A percentile compares a stretch with the other conserved stretches of the same genome.
Conservation (phyloP, 1,140 invertebrate species). For the Melitaea cinxia region DNA sequence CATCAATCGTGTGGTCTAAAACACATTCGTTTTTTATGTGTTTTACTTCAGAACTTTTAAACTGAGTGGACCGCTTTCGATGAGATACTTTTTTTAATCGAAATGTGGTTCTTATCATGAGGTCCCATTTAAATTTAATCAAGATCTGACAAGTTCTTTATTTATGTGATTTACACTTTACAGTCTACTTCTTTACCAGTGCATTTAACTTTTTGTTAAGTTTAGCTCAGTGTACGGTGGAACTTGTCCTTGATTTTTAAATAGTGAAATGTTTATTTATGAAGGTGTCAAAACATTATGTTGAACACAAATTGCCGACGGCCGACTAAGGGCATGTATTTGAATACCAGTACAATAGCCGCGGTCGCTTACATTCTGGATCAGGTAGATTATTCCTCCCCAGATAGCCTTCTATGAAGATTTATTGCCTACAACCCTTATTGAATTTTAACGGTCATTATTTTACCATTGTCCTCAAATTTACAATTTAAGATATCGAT, state of each 20-base stretch:
- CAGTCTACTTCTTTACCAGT: no score
- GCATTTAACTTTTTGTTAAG: not conserved
- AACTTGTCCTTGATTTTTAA: conserved; percentile 45
- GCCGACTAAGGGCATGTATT: conserved; percentile 64
- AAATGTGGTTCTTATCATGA: no score
- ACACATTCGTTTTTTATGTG: no score
- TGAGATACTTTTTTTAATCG: no score
- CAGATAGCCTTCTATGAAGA: conserved; percentile 75
- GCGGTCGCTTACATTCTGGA: conserved; percentile 49
- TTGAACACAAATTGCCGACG: conserved; percentile 63
- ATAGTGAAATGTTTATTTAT: conserved; percentile 68
- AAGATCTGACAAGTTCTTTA: no score
- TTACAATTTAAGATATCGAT: conserved; percentile 44
- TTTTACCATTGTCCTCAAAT: conserved; percentile 62
- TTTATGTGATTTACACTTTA: no score
- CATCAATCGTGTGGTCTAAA: no score
- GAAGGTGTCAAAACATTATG: conserved; percentile 71
- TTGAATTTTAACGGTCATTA: conserved; percentile 75
- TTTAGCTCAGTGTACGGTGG: not conserved
- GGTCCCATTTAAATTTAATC: no score
- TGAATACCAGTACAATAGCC: conserved; percentile 68
- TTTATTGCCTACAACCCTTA: conserved; percentile 68
- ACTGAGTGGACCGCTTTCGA: no score
- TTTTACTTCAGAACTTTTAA: no score
- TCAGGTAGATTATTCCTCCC: conserved; percentile 70